A percentile compares a stretch with the other conserved stretches of the same genome.
These are phyloP conservation scores for Helarctos malayanus DNA, from an alignment of 2,797 vertebrate genomes.

Conservation along the genomic window DNA sequence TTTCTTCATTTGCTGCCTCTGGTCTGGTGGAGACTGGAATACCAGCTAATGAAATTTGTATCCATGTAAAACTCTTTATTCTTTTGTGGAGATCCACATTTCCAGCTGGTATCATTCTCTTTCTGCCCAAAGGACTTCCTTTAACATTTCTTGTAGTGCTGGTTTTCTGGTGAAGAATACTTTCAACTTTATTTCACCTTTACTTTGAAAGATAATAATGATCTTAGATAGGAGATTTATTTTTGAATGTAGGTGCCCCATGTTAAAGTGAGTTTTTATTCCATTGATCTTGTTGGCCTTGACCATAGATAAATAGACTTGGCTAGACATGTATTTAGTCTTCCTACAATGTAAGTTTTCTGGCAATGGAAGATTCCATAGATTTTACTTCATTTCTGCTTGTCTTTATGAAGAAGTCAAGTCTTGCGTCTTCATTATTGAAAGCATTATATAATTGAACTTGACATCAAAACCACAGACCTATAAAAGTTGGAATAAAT, in stretches of 20 bases:
- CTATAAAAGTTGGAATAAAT: neutral
- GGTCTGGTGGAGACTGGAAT: neutral
- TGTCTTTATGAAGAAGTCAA: constrained; percentile 20
- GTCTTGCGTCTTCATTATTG: neutral
- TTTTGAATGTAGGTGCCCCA: neutral
- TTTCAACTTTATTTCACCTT: neutral
- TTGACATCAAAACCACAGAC: neutral
- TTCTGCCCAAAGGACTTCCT: neutral
- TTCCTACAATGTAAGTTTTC: neutral
- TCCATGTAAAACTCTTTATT: neutral
- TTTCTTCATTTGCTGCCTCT: neutral
- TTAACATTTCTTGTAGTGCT: neutral
- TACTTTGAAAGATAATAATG: neutral
- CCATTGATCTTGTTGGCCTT: neutral
- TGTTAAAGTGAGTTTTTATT: neutral
- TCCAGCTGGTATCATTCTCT: neutral
- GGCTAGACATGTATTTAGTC: neutral
- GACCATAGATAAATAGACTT: neutral
- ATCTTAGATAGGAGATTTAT: neutral
- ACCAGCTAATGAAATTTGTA: neutral
- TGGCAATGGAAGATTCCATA: neutral
- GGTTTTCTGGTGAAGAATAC: neutral
- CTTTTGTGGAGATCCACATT: neutral
- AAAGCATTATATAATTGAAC: neutral
- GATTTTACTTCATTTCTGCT: neutral